These are phyloP conservation scores for Chrysotoxum bicinctum DNA, from an alignment of 2,888 invertebrate genomes.

Conservation along the genomic window DNA sequence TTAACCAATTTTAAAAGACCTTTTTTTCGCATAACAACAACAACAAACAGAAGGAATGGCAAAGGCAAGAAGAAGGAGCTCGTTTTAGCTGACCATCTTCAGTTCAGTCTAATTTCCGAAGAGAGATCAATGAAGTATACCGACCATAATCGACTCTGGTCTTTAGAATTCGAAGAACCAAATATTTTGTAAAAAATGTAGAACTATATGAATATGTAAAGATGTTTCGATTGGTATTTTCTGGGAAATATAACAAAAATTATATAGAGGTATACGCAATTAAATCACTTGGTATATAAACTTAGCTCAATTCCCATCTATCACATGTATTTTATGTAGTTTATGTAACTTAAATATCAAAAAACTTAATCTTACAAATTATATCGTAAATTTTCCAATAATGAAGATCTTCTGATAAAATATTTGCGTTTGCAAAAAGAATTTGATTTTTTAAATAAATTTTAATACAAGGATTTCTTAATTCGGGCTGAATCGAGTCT, in stretches of 20 bases:
- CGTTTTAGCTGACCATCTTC: constrained; percentile 33
- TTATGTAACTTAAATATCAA: too few relatives aligned
- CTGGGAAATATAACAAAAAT: background rate
- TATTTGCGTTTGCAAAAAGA: too few relatives aligned
- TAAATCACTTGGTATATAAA: background rate
- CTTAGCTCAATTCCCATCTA: background rate
- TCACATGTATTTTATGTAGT: too few relatives aligned
- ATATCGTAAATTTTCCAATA: too few relatives aligned
- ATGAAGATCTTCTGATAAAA: too few relatives aligned
- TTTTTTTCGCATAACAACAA: constrained; percentile 51
- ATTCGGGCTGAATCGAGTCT: too few relatives aligned
- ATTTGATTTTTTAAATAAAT: too few relatives aligned
- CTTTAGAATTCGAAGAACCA: background rate
- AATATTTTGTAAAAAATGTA: constrained; percentile 10
- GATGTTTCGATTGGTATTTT: background rate
- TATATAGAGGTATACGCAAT: background rate
- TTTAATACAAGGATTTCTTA: too few relatives aligned
- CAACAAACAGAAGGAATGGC: constrained; percentile 4
- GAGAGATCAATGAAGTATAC: constrained; percentile 57
- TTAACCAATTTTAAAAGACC: constrained; percentile 55
- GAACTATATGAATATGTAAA: constrained; percentile 7
- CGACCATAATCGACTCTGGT: constrained; percentile 20
- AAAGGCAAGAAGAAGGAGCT: constrained; percentile 15
- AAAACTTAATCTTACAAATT: too few relatives aligned
- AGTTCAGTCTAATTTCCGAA: constrained; percentile 54